Evolutionary conservation across 2,113 vertebrate genomes (phyloP).

Genomic region (Salvelinus alpinus): DNA sequence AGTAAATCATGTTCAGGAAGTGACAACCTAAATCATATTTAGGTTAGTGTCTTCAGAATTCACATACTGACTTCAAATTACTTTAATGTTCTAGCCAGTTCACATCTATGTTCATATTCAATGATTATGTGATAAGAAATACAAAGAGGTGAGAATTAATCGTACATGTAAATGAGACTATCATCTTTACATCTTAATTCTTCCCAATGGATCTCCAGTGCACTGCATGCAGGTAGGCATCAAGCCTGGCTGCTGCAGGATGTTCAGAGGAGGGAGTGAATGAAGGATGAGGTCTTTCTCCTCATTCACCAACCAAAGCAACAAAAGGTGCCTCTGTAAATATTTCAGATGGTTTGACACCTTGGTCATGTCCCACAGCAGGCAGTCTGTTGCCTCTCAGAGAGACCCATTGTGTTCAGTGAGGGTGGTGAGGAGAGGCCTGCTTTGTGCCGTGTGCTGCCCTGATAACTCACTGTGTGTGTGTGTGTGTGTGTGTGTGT

Average conservation of each 20-base stretch:
- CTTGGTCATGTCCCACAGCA: slow-evolving; percentile 62
- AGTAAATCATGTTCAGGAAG: neutral
- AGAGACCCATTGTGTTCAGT: slow-evolving; percentile 34
- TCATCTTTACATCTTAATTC: neutral
- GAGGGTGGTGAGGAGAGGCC: slow-evolving; percentile 11
- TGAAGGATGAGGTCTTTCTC: slow-evolving; percentile 30
- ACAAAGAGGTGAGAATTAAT: no score
- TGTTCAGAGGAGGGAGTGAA: slow-evolving; percentile 25
- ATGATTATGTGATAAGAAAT: neutral
- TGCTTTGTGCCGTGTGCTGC: neutral
- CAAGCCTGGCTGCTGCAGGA: neutral
- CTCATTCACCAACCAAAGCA: slow-evolving; percentile 69
- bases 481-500: neutral
- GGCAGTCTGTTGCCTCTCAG: slow-evolving; percentile 64
- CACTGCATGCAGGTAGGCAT: neutral
- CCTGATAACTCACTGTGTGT: slow-evolving; percentile 3
- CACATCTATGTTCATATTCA: neutral
- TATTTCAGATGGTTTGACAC: slow-evolving; percentile 67
- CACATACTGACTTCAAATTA: neutral
- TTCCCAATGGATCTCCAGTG: neutral
- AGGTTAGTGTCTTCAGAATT: neutral
- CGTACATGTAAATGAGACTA: neutral
- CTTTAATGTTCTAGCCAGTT: no score
- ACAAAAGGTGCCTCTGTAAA: slow-evolving; percentile 73
- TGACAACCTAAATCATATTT: slow-evolving; percentile 44